Conservation (phyloP, 2,888 invertebrate genomes). For the Exocentrus adspersus region DNA sequence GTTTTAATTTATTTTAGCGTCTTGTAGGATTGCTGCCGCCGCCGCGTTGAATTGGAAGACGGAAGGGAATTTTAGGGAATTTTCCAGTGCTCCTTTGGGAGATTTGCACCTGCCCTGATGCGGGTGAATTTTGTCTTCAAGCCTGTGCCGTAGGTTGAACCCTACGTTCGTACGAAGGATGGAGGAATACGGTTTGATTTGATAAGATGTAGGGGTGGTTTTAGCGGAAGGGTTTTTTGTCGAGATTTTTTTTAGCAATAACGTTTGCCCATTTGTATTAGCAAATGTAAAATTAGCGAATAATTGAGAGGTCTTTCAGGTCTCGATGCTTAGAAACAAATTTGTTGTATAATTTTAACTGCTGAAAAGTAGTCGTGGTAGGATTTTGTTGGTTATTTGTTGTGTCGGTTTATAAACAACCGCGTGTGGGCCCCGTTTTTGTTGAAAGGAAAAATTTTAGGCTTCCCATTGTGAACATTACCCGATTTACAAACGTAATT, state of each 20-base stretch:
- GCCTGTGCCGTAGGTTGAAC: slow-evolving; percentile 55
- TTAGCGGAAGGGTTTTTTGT: slow-evolving; percentile 27
- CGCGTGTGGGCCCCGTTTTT: not conserved
- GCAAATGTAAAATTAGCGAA: slow-evolving; percentile 23
- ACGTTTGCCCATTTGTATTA: slow-evolving; percentile 31
- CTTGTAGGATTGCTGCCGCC: too few relatives aligned
- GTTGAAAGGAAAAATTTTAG: not conserved
- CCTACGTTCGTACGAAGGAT: slow-evolving; percentile 47
- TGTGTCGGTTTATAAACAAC: not conserved
- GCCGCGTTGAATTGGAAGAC: slow-evolving; percentile 54
- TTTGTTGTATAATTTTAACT: slow-evolving; percentile 13
- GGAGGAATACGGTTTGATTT: slow-evolving; percentile 24
- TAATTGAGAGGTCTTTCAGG: slow-evolving; percentile 3
- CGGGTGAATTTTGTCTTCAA: slow-evolving; percentile 49
- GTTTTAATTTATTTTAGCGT: too few relatives aligned
- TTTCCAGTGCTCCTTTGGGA: slow-evolving; percentile 49
- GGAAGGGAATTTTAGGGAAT: slow-evolving; percentile 37
- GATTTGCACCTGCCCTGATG: slow-evolving; percentile 48
- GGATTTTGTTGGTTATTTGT: slow-evolving; percentile 9
- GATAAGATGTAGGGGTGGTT: slow-evolving; percentile 30
- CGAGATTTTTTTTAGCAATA: slow-evolving; percentile 41
- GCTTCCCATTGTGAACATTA: not conserved
- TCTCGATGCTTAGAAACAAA: slow-evolving; percentile 19
- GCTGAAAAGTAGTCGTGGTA: slow-evolving; percentile 11
- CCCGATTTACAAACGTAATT: not conserved